Percentiles rank a stretch among this genome's conserved stretches.
Conservation (phyloP, 35 echinoderm and acorn worm genomes). For the Holothuria glaberrima region DNA sequence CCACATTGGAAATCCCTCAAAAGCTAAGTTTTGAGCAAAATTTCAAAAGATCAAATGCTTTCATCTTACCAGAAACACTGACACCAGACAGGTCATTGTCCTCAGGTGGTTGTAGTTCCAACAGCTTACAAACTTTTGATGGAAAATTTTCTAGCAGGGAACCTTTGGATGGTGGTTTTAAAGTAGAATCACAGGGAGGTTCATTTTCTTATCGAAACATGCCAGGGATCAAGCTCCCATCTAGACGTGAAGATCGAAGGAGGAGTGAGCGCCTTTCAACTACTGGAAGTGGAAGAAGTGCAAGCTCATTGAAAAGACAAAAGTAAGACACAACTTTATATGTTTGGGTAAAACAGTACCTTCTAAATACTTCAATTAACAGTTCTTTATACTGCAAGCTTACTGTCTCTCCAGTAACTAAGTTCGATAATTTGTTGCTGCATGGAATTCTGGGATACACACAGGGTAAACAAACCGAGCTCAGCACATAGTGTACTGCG, state of each 20-base stretch:
- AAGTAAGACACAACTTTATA: conserved; percentile 38
- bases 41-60: conserved; percentile 17
- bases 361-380: no score
- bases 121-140: background rate
- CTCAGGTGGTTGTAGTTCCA: background rate
- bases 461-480: no score
- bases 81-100: background rate
- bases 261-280: background rate
- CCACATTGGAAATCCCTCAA: conserved; percentile 40
- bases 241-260: background rate
- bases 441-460: no score
- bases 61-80: background rate
- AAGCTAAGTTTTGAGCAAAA: conserved; percentile 35
- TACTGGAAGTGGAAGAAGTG: background rate
- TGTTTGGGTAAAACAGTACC: no score
- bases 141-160: background rate
- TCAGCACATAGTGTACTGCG: no score
- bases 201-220: background rate
- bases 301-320: conserved; percentile 42
- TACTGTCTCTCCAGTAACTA: no score
- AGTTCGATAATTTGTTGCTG: no score
- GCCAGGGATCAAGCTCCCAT: background rate
- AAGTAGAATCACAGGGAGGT: background rate
- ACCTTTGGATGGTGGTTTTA: background rate
- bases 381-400: no score